Evolutionary conservation across 2,797 vertebrate species (phyloP).

Genomic region (Ptychobarbus kaznakovi): DNA sequence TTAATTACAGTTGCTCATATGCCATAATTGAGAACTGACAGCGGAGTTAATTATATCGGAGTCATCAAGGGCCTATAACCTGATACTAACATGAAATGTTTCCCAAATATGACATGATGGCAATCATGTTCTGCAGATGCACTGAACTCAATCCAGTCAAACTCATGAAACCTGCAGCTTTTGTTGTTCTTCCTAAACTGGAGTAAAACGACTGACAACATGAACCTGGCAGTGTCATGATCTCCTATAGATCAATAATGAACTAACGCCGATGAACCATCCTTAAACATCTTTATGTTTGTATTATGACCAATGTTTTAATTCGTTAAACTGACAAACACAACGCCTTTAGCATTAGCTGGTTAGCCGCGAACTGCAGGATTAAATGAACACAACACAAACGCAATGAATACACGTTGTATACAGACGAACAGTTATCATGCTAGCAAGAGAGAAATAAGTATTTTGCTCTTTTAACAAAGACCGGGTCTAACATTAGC

Average conservation of each 20-base stretch:
- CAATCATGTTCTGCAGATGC: not conserved
- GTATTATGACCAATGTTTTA: not conserved
- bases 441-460: not conserved
- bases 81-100: not conserved
- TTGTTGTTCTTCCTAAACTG: constrained; percentile 26
- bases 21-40: not conserved
- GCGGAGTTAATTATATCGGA: not conserved
- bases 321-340: not conserved
- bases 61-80: not conserved
- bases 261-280: not conserved
- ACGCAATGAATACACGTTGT: not conserved
- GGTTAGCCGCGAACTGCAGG: constrained; percentile 10
- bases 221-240: not conserved
- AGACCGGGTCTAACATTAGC: not conserved
- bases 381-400: not conserved
- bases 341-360: constrained; percentile 40
- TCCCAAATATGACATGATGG: not conserved
- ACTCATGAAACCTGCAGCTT: constrained; percentile 22
- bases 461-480: not conserved
- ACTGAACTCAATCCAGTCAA: not conserved
- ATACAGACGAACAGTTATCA: not conserved
- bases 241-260: not conserved
- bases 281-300: not conserved
- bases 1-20: not conserved
- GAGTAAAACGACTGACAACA: not conserved